phyloP scores from a whole-genome alignment of 2,888 invertebrate genomes.

The Nezara viridula region DNA sequence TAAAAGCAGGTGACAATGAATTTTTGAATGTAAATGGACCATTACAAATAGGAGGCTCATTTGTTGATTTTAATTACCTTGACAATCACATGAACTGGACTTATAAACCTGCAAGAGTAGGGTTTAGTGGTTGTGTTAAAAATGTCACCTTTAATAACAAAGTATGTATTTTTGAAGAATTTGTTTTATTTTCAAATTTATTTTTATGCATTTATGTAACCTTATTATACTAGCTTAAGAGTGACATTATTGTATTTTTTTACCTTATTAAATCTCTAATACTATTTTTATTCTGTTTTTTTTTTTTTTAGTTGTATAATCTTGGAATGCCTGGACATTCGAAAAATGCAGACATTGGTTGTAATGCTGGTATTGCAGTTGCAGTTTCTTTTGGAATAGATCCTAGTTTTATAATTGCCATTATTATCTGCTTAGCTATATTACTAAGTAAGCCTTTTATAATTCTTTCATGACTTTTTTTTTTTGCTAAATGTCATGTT shows the following conservation, averaged over 20 bases:
- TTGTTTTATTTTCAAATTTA: background rate
- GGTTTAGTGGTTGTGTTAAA: slow-evolving; percentile 90
- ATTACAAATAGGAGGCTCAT: slow-evolving; percentile 86
- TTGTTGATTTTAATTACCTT: slow-evolving; percentile 76
- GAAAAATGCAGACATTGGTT: slow-evolving; percentile 80
- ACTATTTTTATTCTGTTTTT: slow-evolving; percentile 41
- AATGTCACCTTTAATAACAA: slow-evolving; percentile 89
- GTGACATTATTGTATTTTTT: slow-evolving; percentile 9
- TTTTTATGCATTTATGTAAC: background rate
- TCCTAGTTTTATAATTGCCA: slow-evolving; percentile 89
- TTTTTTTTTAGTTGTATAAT: slow-evolving; percentile 81
- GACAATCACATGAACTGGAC: slow-evolving; percentile 79
- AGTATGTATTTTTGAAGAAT: slow-evolving; percentile 69
- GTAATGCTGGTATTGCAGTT: slow-evolving; percentile 80
- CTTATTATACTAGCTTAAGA: background rate
- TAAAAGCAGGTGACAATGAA: slow-evolving; percentile 79
- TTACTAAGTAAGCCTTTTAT: slow-evolving; percentile 79
- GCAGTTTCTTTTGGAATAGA: slow-evolving; percentile 88
- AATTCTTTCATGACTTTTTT: background rate
- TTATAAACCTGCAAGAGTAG: slow-evolving; percentile 77
- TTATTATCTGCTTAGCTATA: slow-evolving; percentile 88
- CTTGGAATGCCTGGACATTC: slow-evolving; percentile 84
- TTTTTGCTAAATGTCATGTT: background rate
- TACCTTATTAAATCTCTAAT: slow-evolving; percentile 46
- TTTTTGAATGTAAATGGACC: slow-evolving; percentile 87